Conservation (phyloP, 53 echinoderm and acorn worm genomes). For the Apostichopus leukothele region DNA sequence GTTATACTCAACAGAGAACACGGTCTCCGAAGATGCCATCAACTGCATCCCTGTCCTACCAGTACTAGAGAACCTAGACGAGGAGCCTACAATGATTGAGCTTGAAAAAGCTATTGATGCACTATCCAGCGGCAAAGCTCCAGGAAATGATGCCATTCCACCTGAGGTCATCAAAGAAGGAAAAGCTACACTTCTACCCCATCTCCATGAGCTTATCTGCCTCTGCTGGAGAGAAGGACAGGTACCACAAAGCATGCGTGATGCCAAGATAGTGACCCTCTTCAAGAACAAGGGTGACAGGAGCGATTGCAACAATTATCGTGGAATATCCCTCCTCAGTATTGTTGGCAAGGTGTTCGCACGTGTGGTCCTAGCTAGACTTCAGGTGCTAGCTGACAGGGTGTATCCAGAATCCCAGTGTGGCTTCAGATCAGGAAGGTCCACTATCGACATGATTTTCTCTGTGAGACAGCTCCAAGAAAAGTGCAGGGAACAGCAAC, state of each 20-base stretch:
- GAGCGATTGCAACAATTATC: conserved; percentile 54
- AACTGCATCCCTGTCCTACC: too few relatives aligned
- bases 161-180: conserved; percentile 48
- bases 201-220: conserved; percentile 40
- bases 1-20: too few relatives aligned
- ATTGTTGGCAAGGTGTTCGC: conserved; percentile 48
- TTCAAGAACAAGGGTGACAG: conserved; percentile 54
- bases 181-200: not conserved
- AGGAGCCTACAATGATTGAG: too few relatives aligned
- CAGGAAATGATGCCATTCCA: conserved; percentile 59
- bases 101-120: too few relatives aligned
- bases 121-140: conserved; percentile 28
- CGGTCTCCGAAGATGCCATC: too few relatives aligned
- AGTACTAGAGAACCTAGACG: too few relatives aligned
- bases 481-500: conserved; percentile 56
- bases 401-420: conserved; percentile 53
- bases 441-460: conserved; percentile 48
- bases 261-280: conserved; percentile 46
- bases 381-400: conserved; percentile 18
- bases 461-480: conserved; percentile 56
- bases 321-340: conserved; percentile 52
- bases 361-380: conserved; percentile 43
- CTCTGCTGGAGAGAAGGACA: conserved; percentile 52
- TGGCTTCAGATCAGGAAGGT: conserved; percentile 45
- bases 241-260: conserved; percentile 49